Evolutionary conservation across 2,888 invertebrate genomes (phyloP).

Genomic region (Ethmia dodecea): DNA sequence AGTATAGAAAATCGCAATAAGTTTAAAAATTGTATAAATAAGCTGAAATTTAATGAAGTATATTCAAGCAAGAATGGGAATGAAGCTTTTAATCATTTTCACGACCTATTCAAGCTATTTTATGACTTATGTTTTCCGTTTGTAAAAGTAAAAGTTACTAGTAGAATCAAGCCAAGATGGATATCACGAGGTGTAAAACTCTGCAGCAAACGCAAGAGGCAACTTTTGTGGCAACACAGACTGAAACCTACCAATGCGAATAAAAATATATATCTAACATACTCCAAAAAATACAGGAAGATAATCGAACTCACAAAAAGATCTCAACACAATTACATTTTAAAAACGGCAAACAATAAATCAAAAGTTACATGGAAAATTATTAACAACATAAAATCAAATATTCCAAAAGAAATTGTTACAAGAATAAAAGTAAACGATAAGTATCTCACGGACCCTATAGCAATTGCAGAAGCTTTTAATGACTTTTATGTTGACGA

Average conservation of each 20-base stretch:
- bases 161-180: neutral
- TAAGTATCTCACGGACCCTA: neutral
- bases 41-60: constrained; percentile 3
- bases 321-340: neutral
- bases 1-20: constrained; percentile 5
- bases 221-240: neutral
- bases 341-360: neutral
- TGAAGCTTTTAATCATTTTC: constrained; percentile 3
- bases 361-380: neutral
- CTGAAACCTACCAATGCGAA: neutral
- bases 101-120: constrained; percentile 2
- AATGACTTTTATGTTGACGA: neutral
- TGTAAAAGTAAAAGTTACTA: constrained; percentile 1
- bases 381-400: neutral
- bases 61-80: neutral
- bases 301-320: neutral
- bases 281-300: neutral
- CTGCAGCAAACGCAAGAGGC: neutral
- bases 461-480: neutral
- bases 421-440: neutral
- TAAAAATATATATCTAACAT: neutral
- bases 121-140: constrained; percentile 9
- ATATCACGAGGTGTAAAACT: neutral
- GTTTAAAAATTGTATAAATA: constrained; percentile 3
- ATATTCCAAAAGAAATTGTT: neutral